These are phyloP conservation scores for Alfaro cultratus DNA, from an alignment of 2,797 vertebrate species.

Conservation along the genomic window DNA sequence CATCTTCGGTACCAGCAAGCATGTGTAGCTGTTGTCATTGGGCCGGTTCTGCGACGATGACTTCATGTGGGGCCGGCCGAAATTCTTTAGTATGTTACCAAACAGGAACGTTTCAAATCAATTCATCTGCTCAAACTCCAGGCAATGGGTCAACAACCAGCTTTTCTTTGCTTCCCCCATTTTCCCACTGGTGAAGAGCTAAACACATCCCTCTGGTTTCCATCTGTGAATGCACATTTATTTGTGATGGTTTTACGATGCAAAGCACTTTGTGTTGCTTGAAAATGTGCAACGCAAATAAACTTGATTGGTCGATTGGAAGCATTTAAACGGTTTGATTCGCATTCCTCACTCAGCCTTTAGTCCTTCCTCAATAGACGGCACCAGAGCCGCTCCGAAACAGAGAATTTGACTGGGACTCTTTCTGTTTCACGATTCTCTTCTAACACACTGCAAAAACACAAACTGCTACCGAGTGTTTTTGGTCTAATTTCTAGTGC, in stretches of 20 bases:
- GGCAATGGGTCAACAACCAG: neutral
- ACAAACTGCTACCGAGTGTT: too few relatives aligned
- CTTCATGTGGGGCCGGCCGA: neutral
- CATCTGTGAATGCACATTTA: neutral
- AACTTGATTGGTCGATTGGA: neutral
- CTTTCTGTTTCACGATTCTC: conserved; percentile 28
- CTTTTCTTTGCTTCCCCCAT: neutral
- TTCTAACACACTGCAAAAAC: neutral
- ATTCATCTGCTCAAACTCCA: neutral
- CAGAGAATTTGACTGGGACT: conserved; percentile 6
- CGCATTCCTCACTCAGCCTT: neutral
- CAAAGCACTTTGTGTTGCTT: too few relatives aligned
- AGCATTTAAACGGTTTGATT: neutral
- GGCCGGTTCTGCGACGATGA: neutral
- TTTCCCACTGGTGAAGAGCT: neutral
- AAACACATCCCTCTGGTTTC: neutral
- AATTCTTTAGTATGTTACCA: neutral
- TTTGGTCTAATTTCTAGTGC: too few relatives aligned
- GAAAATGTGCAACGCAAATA: too few relatives aligned
- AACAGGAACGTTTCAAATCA: neutral
- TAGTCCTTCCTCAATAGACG: neutral
- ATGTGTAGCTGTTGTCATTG: neutral
- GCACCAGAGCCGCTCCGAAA: neutral
- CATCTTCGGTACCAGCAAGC: neutral
- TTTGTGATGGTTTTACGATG: too few relatives aligned